Conservation (phyloP, 2,888 invertebrate species). For the Nipponacmea schrenckii region DNA sequence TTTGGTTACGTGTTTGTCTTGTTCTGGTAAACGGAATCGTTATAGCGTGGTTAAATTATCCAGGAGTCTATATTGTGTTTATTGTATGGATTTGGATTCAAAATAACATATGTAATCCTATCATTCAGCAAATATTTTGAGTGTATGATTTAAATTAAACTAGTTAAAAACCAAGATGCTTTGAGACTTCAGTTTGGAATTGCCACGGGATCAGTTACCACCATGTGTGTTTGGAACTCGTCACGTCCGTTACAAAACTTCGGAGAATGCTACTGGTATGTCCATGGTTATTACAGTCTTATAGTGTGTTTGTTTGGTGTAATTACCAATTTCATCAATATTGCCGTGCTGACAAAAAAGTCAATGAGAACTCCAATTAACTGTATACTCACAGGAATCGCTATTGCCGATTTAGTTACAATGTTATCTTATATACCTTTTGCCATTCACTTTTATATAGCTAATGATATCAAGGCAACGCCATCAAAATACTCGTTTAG, state of each 20-base stretch:
- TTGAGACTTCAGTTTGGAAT: no score
- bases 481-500: conserved; percentile 54
- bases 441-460: conserved; percentile 74
- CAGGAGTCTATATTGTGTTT: no score
- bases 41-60: no score
- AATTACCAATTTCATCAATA: conserved; percentile 88
- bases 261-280: conserved; percentile 48
- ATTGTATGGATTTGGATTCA: no score
- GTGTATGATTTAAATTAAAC: no score
- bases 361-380: conserved; percentile 92
- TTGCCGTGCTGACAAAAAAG: conserved; percentile 82
- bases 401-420: conserved; percentile 89
- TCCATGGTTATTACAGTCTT: conserved; percentile 87
- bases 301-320: conserved; percentile 90
- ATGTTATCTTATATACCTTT: conserved; percentile 90
- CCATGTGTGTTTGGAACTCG: conserved; percentile 12
- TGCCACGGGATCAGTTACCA: background rate
- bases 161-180: no score
- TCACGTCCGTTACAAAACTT: conserved; percentile 20
- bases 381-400: conserved; percentile 84
- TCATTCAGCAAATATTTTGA: no score
- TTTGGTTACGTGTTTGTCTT: no score
- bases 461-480: conserved; percentile 36
- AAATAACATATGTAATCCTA: no score
- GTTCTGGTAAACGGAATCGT: no score